Evolutionary conservation across 1,140 invertebrate genomes (phyloP).

Genomic region (Anoplophora glabripennis): DNA sequence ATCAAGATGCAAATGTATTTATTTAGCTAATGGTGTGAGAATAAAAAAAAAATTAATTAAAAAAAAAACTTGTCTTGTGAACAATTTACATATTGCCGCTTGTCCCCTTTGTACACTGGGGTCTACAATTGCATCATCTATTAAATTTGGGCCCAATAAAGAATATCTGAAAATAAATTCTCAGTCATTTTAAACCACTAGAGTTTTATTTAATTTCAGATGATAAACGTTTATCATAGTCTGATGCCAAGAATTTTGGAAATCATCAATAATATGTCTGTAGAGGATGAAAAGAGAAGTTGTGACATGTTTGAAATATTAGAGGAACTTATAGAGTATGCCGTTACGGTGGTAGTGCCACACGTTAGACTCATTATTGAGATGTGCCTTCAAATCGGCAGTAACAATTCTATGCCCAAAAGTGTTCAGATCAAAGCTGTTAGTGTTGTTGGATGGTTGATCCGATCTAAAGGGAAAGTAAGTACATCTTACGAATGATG

Average conservation of each 20-base stretch:
- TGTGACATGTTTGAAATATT: conserved; percentile 68
- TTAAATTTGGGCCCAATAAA: too few relatives aligned
- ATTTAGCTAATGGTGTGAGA: too few relatives aligned
- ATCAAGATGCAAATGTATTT: too few relatives aligned
- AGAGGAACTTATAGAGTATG: conserved; percentile 69
- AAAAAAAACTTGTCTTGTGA: too few relatives aligned
- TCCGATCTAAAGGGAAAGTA: conserved; percentile 68
- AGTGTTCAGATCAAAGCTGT: conserved; percentile 66
- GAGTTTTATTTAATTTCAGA: conserved; percentile 43
- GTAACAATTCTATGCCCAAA: conserved; percentile 56
- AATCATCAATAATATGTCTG: conserved; percentile 55
- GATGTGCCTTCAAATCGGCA: conserved; percentile 64
- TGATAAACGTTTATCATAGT: conserved; percentile 60
- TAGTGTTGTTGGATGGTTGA: conserved; percentile 62
- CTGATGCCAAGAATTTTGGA: conserved; percentile 63
- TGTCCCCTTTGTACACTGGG: too few relatives aligned
- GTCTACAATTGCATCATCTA: too few relatives aligned
- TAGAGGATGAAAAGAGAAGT: conserved; percentile 59
- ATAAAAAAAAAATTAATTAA: too few relatives aligned
- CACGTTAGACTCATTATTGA: conserved; percentile 64
- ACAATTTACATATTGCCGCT: too few relatives aligned
- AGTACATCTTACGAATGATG: not conserved
- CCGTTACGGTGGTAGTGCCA: conserved; percentile 60
- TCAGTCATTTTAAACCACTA: too few relatives aligned
- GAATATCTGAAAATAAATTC: too few relatives aligned